Evolutionary conservation across 2,888 invertebrate species (phyloP).

Genomic region (Cryptops parisi): DNA sequence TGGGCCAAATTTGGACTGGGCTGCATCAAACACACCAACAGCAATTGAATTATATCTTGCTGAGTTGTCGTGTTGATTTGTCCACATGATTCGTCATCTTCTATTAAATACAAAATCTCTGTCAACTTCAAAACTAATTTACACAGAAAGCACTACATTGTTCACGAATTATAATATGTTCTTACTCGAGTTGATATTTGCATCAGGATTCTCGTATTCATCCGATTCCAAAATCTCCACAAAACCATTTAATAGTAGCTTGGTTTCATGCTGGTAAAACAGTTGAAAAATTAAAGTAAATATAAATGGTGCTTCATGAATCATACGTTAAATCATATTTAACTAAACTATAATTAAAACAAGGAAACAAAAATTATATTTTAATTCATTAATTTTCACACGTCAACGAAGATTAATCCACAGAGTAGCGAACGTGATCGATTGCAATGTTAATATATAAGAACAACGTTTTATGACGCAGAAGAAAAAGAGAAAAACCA

Average conservation of each 20-base stretch:
- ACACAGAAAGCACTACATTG: not conserved
- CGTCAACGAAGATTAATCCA: too few relatives aligned
- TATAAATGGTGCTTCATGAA: too few relatives aligned
- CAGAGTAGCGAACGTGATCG: too few relatives aligned
- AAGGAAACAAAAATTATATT: not conserved
- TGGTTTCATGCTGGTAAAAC: conserved; percentile 19
- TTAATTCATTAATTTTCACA: too few relatives aligned
- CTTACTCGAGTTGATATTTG: conserved; percentile 10
- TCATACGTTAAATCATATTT: too few relatives aligned
- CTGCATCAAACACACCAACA: conserved; percentile 61
- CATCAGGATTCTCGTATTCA: conserved; percentile 34
- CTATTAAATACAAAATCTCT: not conserved
- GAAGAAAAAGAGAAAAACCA: too few relatives aligned
- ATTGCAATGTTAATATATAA: too few relatives aligned
- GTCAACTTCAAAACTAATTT: not conserved
- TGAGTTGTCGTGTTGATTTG: conserved; percentile 20
- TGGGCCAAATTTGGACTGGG: conserved; percentile 75
- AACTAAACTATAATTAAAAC: not conserved
- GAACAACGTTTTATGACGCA: too few relatives aligned
- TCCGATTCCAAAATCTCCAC: conserved; percentile 64
- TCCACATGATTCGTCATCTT: conserved; percentile 23
- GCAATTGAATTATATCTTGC: conserved; percentile 45
- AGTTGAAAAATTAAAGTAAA: too few relatives aligned
- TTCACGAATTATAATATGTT: not conserved
- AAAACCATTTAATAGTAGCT: conserved; percentile 59